These are phyloP conservation scores for Chelon labrosus DNA, from an alignment of 2,797 vertebrate genomes.

Conservation along the genomic window DNA sequence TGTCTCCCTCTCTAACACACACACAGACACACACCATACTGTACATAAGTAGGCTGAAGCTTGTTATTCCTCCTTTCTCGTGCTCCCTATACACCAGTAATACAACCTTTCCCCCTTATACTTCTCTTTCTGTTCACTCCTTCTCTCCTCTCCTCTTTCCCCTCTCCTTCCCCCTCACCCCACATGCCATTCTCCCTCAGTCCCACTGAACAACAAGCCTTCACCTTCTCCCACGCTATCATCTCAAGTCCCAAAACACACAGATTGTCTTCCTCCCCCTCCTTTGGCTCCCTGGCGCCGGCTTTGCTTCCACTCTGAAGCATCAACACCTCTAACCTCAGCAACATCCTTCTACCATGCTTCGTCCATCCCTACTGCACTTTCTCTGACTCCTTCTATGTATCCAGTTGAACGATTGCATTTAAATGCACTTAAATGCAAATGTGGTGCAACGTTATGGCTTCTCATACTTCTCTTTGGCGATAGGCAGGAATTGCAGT, in stretches of 20 bases:
- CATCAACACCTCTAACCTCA: conserved; percentile 63
- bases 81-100: conserved; percentile 67
- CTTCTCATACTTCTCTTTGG: too few relatives aligned
- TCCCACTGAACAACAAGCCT: conserved; percentile 77
- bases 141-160: conserved; percentile 32
- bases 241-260: conserved; percentile 66
- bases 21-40: conserved; percentile 26
- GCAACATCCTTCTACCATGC: conserved; percentile 37
- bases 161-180: conserved; percentile 15
- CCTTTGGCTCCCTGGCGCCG: conserved; percentile 42
- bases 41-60: conserved; percentile 71
- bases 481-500: too few relatives aligned
- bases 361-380: conserved; percentile 45
- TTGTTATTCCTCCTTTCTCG: conserved; percentile 73
- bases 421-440: background rate
- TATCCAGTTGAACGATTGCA: background rate
- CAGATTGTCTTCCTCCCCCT: conserved; percentile 50
- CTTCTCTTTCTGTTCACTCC: conserved; percentile 45
- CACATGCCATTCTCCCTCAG: conserved; percentile 54
- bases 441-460: too few relatives aligned
- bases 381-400: background rate
- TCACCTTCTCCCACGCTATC: conserved; percentile 75
- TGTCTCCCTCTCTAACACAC: conserved; percentile 20
- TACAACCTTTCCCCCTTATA: conserved; percentile 70
- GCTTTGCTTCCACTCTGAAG: conserved; percentile 52